These are phyloP conservation scores for Drosophila fulvimacula DNA, from an alignment of 2,888 invertebrate species.

Conservation along the genomic window DNA sequence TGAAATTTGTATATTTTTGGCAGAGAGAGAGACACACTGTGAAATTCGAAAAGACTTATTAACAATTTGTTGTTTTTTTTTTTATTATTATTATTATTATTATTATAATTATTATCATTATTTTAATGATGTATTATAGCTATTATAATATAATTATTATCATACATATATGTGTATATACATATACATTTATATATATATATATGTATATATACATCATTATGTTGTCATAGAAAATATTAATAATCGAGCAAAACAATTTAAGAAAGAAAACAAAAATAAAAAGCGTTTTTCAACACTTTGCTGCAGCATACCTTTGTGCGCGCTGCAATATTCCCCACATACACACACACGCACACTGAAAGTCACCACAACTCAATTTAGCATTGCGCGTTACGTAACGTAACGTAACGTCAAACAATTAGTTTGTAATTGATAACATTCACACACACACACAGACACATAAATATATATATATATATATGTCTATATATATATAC, in stretches of 20 bases:
- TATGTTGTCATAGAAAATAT: slow-evolving; percentile 48
- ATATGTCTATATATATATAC: slow-evolving; percentile 2
- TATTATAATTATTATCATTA: slow-evolving; percentile 42
- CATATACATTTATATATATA: background rate
- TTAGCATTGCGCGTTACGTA: slow-evolving; percentile 17
- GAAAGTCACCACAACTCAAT: slow-evolving; percentile 22
- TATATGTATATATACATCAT: slow-evolving; percentile 5
- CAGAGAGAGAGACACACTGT: slow-evolving; percentile 79
- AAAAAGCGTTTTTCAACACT: background rate
- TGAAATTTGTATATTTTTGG: slow-evolving; percentile 62
- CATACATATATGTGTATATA: slow-evolving; percentile 14
- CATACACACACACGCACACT: slow-evolving; percentile 16
- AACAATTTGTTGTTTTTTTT: slow-evolving; percentile 73
- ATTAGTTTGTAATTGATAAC: slow-evolving; percentile 21
- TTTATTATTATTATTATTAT: slow-evolving; percentile 47
- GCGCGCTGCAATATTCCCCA: slow-evolving; percentile 18
- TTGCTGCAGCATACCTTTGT: slow-evolving; percentile 38
- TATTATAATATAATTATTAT: slow-evolving; percentile 32
- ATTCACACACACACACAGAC: slow-evolving; percentile 5
- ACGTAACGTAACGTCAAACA: slow-evolving; percentile 21
- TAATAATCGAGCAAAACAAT: slow-evolving; percentile 33
- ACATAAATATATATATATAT: background rate
- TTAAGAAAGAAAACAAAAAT: background rate
- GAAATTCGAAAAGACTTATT: slow-evolving; percentile 83
- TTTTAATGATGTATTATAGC: slow-evolving; percentile 47